phyloP scores from a whole-genome alignment of 2,113 vertebrate genomes.

The Morone chrysops region DNA sequence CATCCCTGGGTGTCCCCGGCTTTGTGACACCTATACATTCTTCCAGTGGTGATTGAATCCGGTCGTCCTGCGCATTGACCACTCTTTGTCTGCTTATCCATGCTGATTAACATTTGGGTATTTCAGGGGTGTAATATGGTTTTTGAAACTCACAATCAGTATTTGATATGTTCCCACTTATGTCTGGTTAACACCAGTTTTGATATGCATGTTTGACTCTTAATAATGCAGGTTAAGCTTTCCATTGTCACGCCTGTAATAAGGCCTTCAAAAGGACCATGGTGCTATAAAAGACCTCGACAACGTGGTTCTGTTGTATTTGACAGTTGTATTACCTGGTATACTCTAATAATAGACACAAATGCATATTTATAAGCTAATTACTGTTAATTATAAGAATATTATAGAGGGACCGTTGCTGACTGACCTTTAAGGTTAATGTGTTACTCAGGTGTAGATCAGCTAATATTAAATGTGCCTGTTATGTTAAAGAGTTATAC shows the following conservation, averaged over 20 bases:
- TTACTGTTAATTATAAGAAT: not conserved
- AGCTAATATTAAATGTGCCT: not conserved
- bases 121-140: not conserved
- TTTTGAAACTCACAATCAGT: not conserved
- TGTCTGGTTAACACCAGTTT: not conserved
- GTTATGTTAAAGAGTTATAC: not conserved
- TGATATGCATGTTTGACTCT: not conserved
- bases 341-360: not conserved
- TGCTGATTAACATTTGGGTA: not conserved
- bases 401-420: not conserved
- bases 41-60: conserved; percentile 34
- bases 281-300: not conserved
- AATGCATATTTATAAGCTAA: not conserved
- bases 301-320: not conserved
- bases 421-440: not conserved
- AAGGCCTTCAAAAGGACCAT: not conserved
- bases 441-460: not conserved
- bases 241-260: not conserved
- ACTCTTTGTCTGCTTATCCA: not conserved
- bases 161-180: not conserved
- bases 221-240: not conserved
- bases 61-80: not conserved
- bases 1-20: conserved; percentile 20
- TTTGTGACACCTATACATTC: conserved; percentile 44
- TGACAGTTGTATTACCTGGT: not conserved